A percentile compares a stretch with the other conserved stretches of the same genome.
Conservation (phyloP, 2,888 invertebrate genomes). For the Epistrophella euchroma region DNA sequence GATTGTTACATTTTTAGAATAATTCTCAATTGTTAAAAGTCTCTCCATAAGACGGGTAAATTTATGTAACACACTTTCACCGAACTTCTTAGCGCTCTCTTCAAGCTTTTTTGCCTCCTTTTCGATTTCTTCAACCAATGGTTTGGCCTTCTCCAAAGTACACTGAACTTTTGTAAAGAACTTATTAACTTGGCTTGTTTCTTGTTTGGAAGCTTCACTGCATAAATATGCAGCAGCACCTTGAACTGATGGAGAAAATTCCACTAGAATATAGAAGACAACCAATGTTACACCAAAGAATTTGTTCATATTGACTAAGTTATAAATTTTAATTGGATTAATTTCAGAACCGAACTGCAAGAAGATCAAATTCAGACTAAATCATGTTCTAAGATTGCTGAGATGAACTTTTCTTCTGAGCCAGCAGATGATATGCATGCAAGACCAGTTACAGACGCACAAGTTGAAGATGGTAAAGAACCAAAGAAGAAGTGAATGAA, state of each 20-base stretch:
- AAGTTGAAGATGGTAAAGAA: not conserved
- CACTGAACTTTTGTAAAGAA: constrained; percentile 80
- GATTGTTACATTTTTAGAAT: not conserved
- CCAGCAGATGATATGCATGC: not conserved
- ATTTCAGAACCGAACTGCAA: constrained; percentile 46
- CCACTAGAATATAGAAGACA: constrained; percentile 24
- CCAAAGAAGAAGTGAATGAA: not conserved
- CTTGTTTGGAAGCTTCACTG: constrained; percentile 47
- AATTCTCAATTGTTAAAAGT: constrained; percentile 53
- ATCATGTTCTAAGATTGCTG: constrained; percentile 50
- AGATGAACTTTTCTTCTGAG: not conserved
- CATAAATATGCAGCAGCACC: constrained; percentile 37
- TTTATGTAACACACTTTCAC: constrained; percentile 78
- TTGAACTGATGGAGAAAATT: constrained; percentile 13
- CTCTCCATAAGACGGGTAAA: constrained; percentile 79
- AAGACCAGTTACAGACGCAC: not conserved
- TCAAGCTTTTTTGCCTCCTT: constrained; percentile 81
- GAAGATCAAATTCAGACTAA: constrained; percentile 62
- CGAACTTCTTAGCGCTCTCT: constrained; percentile 79
- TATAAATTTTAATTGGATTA: not conserved
- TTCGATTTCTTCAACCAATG: constrained; percentile 81
- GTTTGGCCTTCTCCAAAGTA: constrained; percentile 81
- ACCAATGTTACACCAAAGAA: constrained; percentile 40
- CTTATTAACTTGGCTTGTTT: constrained; percentile 79
- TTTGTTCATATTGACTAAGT: constrained; percentile 44